Evolutionary conservation across 2,797 vertebrate genomes (phyloP), one percentile per base, ranked within the genome.

Genomic region (Danio tinwini): DNA sequence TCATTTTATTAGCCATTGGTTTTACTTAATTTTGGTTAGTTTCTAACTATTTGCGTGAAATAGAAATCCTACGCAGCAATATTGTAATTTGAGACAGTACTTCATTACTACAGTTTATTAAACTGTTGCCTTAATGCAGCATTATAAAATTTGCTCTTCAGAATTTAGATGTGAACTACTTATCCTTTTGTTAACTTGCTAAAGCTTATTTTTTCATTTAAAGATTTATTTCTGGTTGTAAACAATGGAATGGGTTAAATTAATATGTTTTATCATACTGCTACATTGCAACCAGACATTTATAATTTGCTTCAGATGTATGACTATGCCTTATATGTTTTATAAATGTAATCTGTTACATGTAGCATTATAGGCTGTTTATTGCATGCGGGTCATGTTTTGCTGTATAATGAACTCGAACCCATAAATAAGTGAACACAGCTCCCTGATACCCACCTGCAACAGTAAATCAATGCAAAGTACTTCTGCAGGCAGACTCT

Each of bases 381-480:
- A 55, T 5, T 55, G 10, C 19, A 42, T 42, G n/a, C 9, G 47
- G 53, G 10, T 53, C 10, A 55, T 71, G 14, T 39, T 17, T 49
- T 40, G 37, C n/a, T 55, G 68, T 71, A n/a, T n/a, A 19, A 47
- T 13, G 14, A 59, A 37, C 19, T 59, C 55, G 16, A 59, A 21
- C 42, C 70, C 29, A 29, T 29, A 3, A 16, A 96, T 67, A 47
- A 65, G 49, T 37, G 40, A 65, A 69, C 68, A 80, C 71, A 52
- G 63, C 76, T 62, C 64, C 12, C 19, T 40, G 69, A 47, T 65
- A 73, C 37, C 72, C 44, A 80, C 71, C 47, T 53, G 76, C 78
- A 80, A 65, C 69, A 55, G 77, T 76, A 17, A 78, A 78, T 70
- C 76, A 71, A 70, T 78, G 56, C 65, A 69, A 16, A 50, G 76